Base-by-base conservation (phyloP, 1,140 invertebrate genomes). In the Tetramorium alpestre region DNA sequence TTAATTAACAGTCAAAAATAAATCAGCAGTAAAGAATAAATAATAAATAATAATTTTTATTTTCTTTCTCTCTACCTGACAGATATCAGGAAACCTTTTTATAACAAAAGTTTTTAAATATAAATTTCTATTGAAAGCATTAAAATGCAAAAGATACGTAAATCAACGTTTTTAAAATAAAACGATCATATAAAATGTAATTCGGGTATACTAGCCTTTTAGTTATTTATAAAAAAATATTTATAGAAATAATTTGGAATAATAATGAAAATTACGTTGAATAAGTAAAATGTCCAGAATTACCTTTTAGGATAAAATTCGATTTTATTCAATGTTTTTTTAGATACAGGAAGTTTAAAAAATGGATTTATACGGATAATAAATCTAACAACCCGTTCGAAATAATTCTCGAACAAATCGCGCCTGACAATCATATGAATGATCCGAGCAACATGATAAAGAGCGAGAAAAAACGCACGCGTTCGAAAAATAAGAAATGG, bases 201-300 rank as follows among this genome's bases (percentile, higher is more conserved):
- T 41, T 3, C 3, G 10, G 22, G 7, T n/a, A 22, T 41, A 41
- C 25, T 16, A 6, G 28, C 1, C 10, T 58, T 75, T 41, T 44
- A 73, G 10, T 75, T 56, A 75, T 38, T 73, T 73, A 13, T 70
- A 49, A 56, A 75, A 33, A 33, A 73, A 13, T 47, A 11, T 3
- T 47, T 13, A 47, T 54, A 41, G 4, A 75, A 75, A 58, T 41
- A 76, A 1, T n/a, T 7, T 54, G 5, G 22, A 58, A 58, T 44
- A 76, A 58, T 58, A 44, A 54, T 13, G 2, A 33, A 56, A 75
- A 75, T 58, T 6, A 3, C 16, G 16, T 54, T 25, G 18, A 33
- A 28, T 38, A 47, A 54, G 11, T 49, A 64, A 67, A 78, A 49
- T 13, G 3, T 67, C 8, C 1, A 69, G 47, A 47, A 16, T 69